phyloP scores from a whole-genome alignment of 2,888 invertebrate species.

The Drosophila nr. perissopoda region DNA sequence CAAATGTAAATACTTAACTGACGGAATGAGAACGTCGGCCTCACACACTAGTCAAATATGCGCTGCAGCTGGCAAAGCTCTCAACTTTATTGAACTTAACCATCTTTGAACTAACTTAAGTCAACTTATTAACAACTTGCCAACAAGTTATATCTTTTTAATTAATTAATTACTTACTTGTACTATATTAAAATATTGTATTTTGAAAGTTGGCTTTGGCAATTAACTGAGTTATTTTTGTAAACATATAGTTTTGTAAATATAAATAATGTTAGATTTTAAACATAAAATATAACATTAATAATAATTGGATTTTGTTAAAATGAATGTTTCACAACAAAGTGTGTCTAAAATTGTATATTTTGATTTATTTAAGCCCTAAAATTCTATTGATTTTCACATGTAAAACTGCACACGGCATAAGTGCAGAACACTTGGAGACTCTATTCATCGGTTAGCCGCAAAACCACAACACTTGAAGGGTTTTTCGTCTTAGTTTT shows the following conservation, averaged over 20 bases:
- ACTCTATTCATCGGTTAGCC: background rate
- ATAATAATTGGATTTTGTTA: too few relatives aligned
- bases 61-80: background rate
- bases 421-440: conserved; percentile 7
- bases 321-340: background rate
- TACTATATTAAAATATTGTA: background rate
- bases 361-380: background rate
- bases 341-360: background rate
- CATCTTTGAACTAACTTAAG: conserved; percentile 1
- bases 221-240: background rate
- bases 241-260: background rate
- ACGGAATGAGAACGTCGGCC: background rate
- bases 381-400: background rate
- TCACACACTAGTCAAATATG: background rate
- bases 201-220: background rate
- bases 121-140: conserved; percentile 4
- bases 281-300: too few relatives aligned
- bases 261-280: background rate
- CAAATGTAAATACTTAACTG: background rate
- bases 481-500: conserved; percentile 23
- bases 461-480: conserved; percentile 27
- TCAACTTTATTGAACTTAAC: conserved; percentile 1
- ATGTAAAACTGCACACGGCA: background rate
- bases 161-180: too few relatives aligned
- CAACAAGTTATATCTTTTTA: background rate